phyloP scores from a whole-genome alignment of 2,888 invertebrate genomes.

The Chelonus formosanus region DNA sequence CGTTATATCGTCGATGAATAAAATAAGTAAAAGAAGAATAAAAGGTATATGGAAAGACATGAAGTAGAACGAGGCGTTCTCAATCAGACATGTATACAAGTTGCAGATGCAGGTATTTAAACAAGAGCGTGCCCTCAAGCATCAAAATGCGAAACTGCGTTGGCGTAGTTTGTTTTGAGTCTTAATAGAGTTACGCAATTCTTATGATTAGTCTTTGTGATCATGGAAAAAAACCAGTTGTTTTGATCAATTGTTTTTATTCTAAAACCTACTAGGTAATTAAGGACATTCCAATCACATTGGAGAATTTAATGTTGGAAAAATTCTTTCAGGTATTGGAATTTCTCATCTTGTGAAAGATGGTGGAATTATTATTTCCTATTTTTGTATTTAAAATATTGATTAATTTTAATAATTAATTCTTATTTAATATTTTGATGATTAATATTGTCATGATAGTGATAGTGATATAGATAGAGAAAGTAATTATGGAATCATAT shows the following conservation, averaged over 20 bases:
- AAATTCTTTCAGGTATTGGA: no score
- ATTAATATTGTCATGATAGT: no score
- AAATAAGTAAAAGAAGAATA: not conserved
- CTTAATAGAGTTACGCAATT: slow-evolving; percentile 22
- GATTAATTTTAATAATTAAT: no score
- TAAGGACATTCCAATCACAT: no score
- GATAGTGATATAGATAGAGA: no score
- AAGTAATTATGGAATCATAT: no score
- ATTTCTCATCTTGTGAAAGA: no score
- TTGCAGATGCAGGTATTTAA: slow-evolving; percentile 38
- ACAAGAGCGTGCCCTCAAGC: slow-evolving; percentile 36
- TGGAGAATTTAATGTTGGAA: no score
- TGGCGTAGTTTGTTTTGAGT: slow-evolving; percentile 12
- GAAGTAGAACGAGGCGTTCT: slow-evolving; percentile 7
- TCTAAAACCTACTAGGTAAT: not conserved
- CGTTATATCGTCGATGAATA: slow-evolving; percentile 16
- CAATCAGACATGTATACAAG: slow-evolving; percentile 10
- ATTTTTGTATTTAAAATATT: no score
- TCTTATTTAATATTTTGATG: no score
- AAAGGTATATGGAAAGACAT: not conserved
- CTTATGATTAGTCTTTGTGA: slow-evolving; percentile 15
- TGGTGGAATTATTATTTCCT: no score
- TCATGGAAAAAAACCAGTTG: slow-evolving; percentile 19
- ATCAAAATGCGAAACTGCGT: slow-evolving; percentile 9
- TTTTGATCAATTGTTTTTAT: slow-evolving; percentile 29